Evolutionary conservation across 2,113 vertebrate species (phyloP), one percentile per base, ranked within the genome.

Genomic region (Pseudonaja textilis): DNA sequence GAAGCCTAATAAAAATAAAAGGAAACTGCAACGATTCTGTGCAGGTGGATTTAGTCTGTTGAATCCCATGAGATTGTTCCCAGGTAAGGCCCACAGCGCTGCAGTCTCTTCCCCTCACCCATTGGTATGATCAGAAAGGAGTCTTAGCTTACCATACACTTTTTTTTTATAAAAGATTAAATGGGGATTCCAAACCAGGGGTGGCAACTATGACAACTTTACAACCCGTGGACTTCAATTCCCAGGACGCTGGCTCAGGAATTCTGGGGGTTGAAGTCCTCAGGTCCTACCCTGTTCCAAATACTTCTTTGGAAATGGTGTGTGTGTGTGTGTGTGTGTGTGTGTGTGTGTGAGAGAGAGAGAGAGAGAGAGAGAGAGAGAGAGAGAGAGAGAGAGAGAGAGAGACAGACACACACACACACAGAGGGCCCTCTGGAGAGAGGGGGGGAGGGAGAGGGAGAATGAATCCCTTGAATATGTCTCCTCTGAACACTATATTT

Each of bases 331-430:
- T 6, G 12, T 6, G 39, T 1, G 47, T 47, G 47, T 47, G 39
- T 39, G 39, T 39, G 39, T 39, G 39, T 39, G 39, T 39, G 39
- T 47, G n/a, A n/a, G n/a, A n/a, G n/a, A n/a, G n/a, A n/a, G n/a
- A n/a, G n/a, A n/a, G n/a, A n/a, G n/a, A n/a, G n/a, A n/a, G n/a
- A n/a, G 55, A 2, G 56, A 57, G 56, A 22, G 57, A 23, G 22
- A 2, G 55, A 2, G 14, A 1, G 11, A 14, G 3, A 5, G 25
- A 0, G 1, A 16, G 2, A 2, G 18, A 2, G 23, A 59, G 22
- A 23, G 57, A 42, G 3, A 42, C 3, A 42, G 3, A 42, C 42
- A 42, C 42, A 42, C 42, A 42, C 42, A 42, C 42, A 42, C 42
- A 42, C 42, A 42, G 42, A 42, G 42, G 42, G 42, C 42, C 42